Conservation (phyloP, 2,797 vertebrate species). For the Leptatherina wallacei region DNA sequence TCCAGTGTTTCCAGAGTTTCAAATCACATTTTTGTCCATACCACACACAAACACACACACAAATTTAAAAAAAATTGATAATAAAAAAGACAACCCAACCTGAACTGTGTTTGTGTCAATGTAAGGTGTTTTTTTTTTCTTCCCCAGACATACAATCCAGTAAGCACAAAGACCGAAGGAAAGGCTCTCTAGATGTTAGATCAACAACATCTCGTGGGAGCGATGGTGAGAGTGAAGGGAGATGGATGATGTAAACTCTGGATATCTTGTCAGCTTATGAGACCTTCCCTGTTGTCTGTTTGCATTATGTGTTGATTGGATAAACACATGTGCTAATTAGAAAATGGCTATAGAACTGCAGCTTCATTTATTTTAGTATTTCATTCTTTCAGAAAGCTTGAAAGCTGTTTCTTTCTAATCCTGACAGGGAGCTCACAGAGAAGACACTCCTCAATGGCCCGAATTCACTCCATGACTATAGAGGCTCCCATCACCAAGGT, state of each 20-base stretch:
- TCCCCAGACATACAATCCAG: constrained; percentile 89
- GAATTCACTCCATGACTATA: constrained; percentile 98
- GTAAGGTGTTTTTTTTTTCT: constrained; percentile 13
- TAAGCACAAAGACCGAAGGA: constrained; percentile 94
- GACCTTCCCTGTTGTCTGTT: constrained; percentile 51
- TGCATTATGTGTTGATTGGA: constrained; percentile 59
- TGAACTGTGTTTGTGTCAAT: constrained; percentile 34
- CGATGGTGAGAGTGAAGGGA: constrained; percentile 87
- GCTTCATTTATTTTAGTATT: constrained; percentile 27
- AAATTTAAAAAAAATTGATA: not conserved
- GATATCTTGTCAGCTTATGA: constrained; percentile 41
- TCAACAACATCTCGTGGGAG: constrained; percentile 90
- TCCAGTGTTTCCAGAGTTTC: not conserved
- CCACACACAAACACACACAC: not conserved
- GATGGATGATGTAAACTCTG: constrained; percentile 54
- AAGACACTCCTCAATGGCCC: constrained; percentile 95
- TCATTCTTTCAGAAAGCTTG: not conserved
- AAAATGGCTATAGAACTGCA: constrained; percentile 22
- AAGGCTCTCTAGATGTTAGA: constrained; percentile 94
- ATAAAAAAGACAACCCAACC: not conserved
- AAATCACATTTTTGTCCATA: not conserved
- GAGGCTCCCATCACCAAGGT: constrained; percentile 99
- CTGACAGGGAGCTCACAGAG: constrained; percentile 90
- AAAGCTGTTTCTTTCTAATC: constrained; percentile 19
- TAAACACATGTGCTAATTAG: constrained; percentile 29